These are phyloP conservation scores for Laspeyria flexula DNA, from an alignment of 2,888 invertebrate species.

Conservation along the genomic window DNA sequence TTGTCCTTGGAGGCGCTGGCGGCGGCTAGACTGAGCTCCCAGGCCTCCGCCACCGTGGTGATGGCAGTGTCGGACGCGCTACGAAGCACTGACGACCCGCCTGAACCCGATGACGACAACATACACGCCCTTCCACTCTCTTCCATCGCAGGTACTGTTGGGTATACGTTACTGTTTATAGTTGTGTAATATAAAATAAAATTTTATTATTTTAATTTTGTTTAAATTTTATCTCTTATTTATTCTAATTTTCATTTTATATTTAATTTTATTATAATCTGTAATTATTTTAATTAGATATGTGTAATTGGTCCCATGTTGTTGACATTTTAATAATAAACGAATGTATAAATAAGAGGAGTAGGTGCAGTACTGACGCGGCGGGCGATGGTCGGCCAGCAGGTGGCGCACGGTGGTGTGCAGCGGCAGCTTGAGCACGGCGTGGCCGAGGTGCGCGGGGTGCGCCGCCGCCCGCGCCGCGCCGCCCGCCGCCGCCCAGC, in stretches of 20 bases:
- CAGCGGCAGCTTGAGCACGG: constrained; percentile 90
- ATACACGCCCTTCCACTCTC: constrained; percentile 56
- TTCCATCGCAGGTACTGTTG: constrained; percentile 67
- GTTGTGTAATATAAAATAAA: too few species aligned
- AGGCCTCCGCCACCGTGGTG: constrained; percentile 92
- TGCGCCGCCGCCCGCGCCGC: constrained; percentile 80
- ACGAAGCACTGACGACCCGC: constrained; percentile 83
- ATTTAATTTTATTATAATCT: too few species aligned
- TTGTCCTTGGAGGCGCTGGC: constrained; percentile 96
- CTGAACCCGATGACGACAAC: constrained; percentile 58
- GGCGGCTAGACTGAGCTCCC: constrained; percentile 93
- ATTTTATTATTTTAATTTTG: too few species aligned
- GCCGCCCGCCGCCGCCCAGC: constrained; percentile 68
- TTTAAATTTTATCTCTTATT: too few species aligned
- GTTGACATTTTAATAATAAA: too few species aligned
- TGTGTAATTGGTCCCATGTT: too few species aligned
- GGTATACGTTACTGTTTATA: too few species aligned
- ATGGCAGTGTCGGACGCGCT: constrained; percentile 92
- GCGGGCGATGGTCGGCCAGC: constrained; percentile 85
- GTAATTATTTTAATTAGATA: too few species aligned
- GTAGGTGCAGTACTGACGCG: constrained; percentile 48
- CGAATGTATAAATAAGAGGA: too few species aligned
- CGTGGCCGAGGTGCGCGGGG: constrained; percentile 76
- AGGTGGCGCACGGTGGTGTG: constrained; percentile 91
- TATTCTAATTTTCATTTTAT: too few species aligned